These are phyloP conservation scores for Odocoileus hemionus DNA, from an alignment of 2,113 vertebrate species.

Conservation along the genomic window DNA sequence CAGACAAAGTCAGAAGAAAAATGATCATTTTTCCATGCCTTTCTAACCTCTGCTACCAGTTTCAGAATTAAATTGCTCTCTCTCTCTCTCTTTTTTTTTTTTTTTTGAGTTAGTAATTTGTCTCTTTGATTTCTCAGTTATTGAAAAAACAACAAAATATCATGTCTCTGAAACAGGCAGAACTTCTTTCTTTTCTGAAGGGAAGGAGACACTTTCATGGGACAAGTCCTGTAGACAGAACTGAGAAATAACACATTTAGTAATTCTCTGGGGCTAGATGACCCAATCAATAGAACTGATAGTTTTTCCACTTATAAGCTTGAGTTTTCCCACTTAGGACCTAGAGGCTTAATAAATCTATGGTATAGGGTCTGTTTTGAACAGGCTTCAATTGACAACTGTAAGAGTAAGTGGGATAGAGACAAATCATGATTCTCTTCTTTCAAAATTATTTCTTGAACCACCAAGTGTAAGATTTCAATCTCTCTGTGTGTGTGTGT, in stretches of 20 bases:
- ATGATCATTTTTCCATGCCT: slow-evolving; percentile 45
- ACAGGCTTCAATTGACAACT: background rate
- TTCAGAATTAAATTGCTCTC: slow-evolving; percentile 49
- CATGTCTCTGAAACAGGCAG: slow-evolving; percentile 7
- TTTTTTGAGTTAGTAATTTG: slow-evolving; percentile 47
- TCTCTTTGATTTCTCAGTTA: slow-evolving; percentile 58
- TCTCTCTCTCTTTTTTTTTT: background rate
- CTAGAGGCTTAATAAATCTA: background rate
- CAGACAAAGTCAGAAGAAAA: slow-evolving; percentile 51
- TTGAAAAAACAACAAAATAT: slow-evolving; percentile 42
- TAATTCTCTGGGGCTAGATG: background rate
- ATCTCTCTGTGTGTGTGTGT: background rate
- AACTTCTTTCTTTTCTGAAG: slow-evolving; percentile 1
- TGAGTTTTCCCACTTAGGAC: background rate
- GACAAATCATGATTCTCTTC: background rate
- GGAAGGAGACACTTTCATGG: background rate
- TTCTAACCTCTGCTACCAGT: slow-evolving; percentile 49
- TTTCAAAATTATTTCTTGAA: background rate
- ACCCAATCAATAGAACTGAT: background rate
- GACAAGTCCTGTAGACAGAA: background rate
- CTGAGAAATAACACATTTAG: slow-evolving; percentile 26
- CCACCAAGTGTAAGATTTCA: background rate
- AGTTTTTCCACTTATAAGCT: background rate
- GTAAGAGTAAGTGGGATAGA: background rate
- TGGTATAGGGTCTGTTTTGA: background rate